A percentile compares a stretch with the other conserved stretches of the same genome.
These are phyloP conservation scores for Chinchilla lanigera DNA, from an alignment of 2,113 vertebrate species.

Conservation along the genomic window DNA sequence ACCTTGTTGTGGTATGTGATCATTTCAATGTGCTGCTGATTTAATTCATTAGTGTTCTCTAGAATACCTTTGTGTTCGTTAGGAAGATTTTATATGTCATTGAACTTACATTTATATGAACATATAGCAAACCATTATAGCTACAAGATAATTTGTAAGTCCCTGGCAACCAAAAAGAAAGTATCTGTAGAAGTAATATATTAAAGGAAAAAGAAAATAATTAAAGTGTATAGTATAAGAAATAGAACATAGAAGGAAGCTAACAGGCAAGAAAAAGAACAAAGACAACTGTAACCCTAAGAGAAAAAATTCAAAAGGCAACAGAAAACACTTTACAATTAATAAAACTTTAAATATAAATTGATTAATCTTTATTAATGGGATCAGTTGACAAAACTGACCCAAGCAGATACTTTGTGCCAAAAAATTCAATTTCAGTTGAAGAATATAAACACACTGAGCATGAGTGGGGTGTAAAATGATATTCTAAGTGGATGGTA, in stretches of 20 bases:
- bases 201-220: background rate
- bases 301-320: background rate
- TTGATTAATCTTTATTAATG: background rate
- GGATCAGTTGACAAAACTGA: background rate
- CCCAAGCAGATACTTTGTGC: too few species aligned
- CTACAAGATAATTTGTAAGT: too few species aligned
- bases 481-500: background rate
- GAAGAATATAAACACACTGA: too few species aligned
- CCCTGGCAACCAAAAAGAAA: too few species aligned
- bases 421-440: background rate
- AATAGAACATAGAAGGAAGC: background rate
- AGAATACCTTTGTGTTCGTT: too few species aligned
- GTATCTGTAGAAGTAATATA: too few species aligned
- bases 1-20: background rate
- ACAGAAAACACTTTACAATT: background rate
- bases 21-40: background rate
- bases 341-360: background rate
- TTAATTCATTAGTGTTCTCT: background rate
- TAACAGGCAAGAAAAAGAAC: background rate
- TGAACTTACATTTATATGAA: too few species aligned
- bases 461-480: fast-evolving
- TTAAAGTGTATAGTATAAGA: background rate
- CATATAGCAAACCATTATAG: too few species aligned
- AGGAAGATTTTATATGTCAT: too few species aligned
- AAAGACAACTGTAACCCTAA: background rate